These are phyloP conservation scores for Trachelus troglodyta DNA, from an alignment of 2,888 invertebrate genomes.

Conservation along the genomic window DNA sequence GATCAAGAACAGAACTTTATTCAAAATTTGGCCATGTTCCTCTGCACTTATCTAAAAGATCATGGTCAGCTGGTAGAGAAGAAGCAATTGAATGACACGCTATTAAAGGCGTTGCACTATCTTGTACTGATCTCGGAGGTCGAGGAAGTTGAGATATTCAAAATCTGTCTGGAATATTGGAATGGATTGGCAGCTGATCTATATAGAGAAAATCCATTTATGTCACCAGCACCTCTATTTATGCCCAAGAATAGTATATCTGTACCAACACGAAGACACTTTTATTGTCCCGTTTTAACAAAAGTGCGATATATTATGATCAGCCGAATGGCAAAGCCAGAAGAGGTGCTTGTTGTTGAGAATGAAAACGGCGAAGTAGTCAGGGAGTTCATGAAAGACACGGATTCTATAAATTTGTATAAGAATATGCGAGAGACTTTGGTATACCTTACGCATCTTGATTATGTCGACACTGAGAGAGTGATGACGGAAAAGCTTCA, in stretches of 20 bases:
- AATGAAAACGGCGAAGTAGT: conserved; percentile 99
- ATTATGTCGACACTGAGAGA: conserved; percentile 96
- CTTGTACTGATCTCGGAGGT: conserved; percentile 95
- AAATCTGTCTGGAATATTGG: conserved; percentile 99
- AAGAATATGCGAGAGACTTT: conserved; percentile 99
- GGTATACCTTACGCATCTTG: conserved; percentile 98
- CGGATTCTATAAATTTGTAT: conserved; percentile 98
- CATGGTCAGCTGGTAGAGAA: conserved; percentile 92
- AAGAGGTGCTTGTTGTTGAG: conserved; percentile 99
- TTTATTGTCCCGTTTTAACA: conserved; percentile 85
- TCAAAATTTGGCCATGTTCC: conserved; percentile 96
- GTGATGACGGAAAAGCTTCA: conserved; percentile 99
- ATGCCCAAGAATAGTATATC: conserved; percentile 58
- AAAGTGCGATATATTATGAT: conserved; percentile 98
- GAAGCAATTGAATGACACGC: conserved; percentile 78
- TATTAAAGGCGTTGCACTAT: conserved; percentile 88
- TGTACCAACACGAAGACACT: conserved; percentile 73
- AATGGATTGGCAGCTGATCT: conserved; percentile 92
- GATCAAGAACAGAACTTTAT: conserved; percentile 99
- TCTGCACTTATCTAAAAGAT: conserved; percentile 96
- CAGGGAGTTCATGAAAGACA: conserved; percentile 99
- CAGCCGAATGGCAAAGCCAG: conserved; percentile 99
- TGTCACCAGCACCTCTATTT: conserved; percentile 66
- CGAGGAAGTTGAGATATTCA: conserved; percentile 99
- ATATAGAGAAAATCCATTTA: conserved; percentile 87